These are phyloP conservation scores for Sarcophilus harrisii DNA, from an alignment of 2,797 vertebrate genomes.

Conservation along the genomic window DNA sequence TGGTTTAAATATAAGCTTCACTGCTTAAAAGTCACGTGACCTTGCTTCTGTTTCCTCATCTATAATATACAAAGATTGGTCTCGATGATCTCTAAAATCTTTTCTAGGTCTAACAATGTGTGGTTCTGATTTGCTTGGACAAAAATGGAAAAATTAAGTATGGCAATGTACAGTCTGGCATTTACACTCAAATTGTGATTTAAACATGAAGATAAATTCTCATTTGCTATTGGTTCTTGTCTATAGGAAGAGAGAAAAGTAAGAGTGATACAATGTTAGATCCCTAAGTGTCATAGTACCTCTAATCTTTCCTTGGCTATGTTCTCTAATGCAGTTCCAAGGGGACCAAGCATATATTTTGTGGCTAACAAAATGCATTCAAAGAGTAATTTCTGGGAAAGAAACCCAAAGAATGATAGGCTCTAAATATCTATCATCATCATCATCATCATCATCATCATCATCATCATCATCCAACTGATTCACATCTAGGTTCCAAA, in stretches of 20 bases:
- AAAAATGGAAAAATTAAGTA: background rate
- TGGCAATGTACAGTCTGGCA: background rate
- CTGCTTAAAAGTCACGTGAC: background rate
- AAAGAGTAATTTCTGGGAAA: background rate
- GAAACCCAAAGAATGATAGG: background rate
- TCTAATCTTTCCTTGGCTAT: background rate
- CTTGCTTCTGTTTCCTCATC: background rate
- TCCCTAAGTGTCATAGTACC: background rate
- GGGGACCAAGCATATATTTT: background rate
- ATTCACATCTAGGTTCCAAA: background rate
- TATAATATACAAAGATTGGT: background rate
- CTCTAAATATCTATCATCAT: no score
- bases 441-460: no score
- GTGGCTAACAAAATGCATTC: accelerated
- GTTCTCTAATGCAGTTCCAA: background rate
- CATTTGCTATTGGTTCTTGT: background rate
- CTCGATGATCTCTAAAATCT: background rate
- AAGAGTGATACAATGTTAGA: background rate
- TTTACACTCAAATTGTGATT: background rate
- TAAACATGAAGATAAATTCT: background rate
- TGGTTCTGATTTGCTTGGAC: background rate
- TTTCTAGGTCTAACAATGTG: background rate
- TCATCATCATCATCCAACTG: background rate
- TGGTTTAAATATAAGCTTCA: background rate
- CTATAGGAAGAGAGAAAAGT: background rate